Evolutionary conservation across 2,888 invertebrate species (phyloP).

Genomic region (Sarcophaga carnaria): DNA sequence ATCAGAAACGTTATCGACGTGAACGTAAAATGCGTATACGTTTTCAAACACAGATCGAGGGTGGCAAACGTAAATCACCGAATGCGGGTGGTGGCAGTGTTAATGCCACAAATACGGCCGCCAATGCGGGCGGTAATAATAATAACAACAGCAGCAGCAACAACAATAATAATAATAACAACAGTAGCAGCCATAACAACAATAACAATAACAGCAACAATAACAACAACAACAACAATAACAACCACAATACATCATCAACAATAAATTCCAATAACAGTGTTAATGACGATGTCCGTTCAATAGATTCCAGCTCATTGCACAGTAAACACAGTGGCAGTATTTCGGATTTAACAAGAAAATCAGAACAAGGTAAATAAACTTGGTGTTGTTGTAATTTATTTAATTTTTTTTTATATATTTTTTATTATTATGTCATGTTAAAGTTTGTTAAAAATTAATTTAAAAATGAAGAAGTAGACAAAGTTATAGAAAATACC

Average conservation of each 20-base stretch:
- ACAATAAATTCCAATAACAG: conserved; percentile 59
- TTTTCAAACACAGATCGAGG: conserved; percentile 92
- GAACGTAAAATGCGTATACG: conserved; percentile 92
- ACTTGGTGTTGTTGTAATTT: conserved; percentile 12
- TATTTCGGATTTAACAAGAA: conserved; percentile 71
- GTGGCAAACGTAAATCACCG: conserved; percentile 86
- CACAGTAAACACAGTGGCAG: conserved; percentile 72
- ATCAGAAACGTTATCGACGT: conserved; percentile 94
- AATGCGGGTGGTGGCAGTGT: conserved; percentile 70
- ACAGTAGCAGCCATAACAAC: conserved; percentile 64
- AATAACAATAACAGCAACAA: conserved; percentile 65
- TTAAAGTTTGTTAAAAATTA: conserved; percentile 22
- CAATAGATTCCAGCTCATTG: conserved; percentile 67
- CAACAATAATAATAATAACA: conserved; percentile 60
- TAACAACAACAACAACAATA: conserved; percentile 33
- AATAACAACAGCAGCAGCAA: conserved; percentile 66
- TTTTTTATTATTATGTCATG: conserved; percentile 38
- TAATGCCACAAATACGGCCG: conserved; percentile 71
- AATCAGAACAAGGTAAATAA: conserved; percentile 71
- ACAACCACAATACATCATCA: conserved; percentile 55
- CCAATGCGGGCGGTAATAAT: conserved; percentile 63
- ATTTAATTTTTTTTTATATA: neutral
- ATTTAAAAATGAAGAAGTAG: neutral
- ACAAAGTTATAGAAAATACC: neutral
- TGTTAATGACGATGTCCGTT: conserved; percentile 66